These are phyloP conservation scores for Caenorhabditis brenneri DNA, from an alignment of 1,140 invertebrate genomes.

Conservation along the genomic window DNA sequence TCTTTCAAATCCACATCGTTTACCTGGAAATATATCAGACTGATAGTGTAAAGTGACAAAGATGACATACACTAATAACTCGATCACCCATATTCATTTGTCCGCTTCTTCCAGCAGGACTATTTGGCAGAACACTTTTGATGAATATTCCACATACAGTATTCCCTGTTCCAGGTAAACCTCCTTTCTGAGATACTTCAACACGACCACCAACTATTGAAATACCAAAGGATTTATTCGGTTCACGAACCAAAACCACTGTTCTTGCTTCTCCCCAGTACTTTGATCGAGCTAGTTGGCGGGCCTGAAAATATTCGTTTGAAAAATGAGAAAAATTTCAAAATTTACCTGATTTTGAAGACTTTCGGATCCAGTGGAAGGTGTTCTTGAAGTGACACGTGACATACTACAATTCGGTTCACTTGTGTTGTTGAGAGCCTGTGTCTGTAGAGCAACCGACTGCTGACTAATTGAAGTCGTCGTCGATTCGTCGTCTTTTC, in stretches of 20 bases:
- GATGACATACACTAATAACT: constrained; percentile 69
- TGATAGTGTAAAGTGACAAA: not conserved
- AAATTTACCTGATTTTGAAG: constrained; percentile 40
- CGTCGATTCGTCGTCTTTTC: constrained; percentile 35
- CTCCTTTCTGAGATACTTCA: constrained; percentile 73
- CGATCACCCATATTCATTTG: constrained; percentile 80
- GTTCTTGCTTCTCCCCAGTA: constrained; percentile 85
- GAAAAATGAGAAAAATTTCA: too few species aligned
- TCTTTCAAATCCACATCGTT: constrained; percentile 87
- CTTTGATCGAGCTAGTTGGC: constrained; percentile 74
- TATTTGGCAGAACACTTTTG: constrained; percentile 91
- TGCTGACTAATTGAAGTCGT: constrained; percentile 46
- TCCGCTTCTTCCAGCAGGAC: constrained; percentile 88
- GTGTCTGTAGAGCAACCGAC: constrained; percentile 28
- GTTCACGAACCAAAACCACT: constrained; percentile 79
- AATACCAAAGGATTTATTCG: constrained; percentile 77
- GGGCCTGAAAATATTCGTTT: constrained; percentile 47
- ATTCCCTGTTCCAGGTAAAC: constrained; percentile 70
- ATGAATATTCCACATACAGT: constrained; percentile 92
- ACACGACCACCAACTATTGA: constrained; percentile 96
- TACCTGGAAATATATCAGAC: constrained; percentile 76
- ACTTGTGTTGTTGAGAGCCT: constrained; percentile 6
- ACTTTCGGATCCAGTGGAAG: constrained; percentile 32
- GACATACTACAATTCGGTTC: constrained; percentile 17
- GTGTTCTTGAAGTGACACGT: constrained; percentile 33